Base-by-base conservation (phyloP, 2,113 vertebrate species). In the Perccottus glenii region DNA sequence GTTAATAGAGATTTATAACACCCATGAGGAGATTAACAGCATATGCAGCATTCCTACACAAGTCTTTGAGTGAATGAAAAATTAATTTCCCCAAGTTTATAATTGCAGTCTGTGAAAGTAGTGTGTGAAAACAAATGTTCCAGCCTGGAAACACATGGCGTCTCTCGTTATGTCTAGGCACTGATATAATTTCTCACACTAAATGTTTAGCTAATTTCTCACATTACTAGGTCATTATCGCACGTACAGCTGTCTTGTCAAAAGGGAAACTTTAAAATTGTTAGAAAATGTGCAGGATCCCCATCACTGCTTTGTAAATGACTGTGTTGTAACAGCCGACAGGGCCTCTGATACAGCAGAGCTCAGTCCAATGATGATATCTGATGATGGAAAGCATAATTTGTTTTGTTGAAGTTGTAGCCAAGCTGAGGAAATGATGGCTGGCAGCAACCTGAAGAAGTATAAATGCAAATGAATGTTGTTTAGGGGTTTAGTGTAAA, bases 281-380 rank as follows among this genome's bases (percentile, higher is more conserved):
- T 38, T 43, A 5, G 2, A 11, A 11, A 32, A 1, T 58, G 27
- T 70, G 51, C 47, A 55, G 61, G 47, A 47, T 44, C 10, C 55
- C 38, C 11, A 19, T 40, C 12, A 1, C 0, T 35, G 35, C 32
- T 8, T 38, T 35, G 11, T 9, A 46, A 52, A 49, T 11, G 75
- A 82, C 73, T 86, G 83, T 80, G 89, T 90, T 87, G 33, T 85
- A 87, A 82, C 85, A 85, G 82, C 75, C 68, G 1, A 2, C 56
- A 0, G 43, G 48, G 75, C 60, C 52, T 69, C 49, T 52, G 70
- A 60, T 47, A 59, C 51, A 43, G 11, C 58, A 59, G 52, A 38
- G 45, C 62, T 44, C 73, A 38, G 32, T 27, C 40, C 12, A 74
- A 69, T 32, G 61, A 75, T 70, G 27, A 58, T 32, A 60, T 70